Conservation (phyloP, 2,888 invertebrate genomes). For the Scaptomyza cyrtandrae region DNA sequence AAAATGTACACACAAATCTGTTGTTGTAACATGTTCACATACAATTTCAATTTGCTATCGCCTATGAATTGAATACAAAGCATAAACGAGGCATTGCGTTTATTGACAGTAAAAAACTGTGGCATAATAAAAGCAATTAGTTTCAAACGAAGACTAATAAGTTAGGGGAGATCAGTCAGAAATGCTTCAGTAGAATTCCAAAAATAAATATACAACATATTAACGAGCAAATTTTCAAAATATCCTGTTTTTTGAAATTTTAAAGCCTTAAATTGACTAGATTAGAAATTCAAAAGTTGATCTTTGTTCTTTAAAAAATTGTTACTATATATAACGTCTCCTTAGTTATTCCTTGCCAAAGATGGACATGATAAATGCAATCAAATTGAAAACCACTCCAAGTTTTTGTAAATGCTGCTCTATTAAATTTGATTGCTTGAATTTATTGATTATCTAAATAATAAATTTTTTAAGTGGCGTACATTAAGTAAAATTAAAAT, state of each 20-base stretch:
- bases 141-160: constrained; percentile 29
- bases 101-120: constrained; percentile 16
- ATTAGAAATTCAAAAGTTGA: too few species aligned
- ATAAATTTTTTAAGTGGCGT: constrained; percentile 22
- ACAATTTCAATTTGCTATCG: constrained; percentile 26
- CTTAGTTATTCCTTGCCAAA: too few species aligned
- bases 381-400: neutral
- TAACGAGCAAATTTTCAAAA: too few species aligned
- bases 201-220: too few species aligned
- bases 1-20: neutral
- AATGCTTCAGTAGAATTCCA: neutral
- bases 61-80: neutral
- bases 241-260: too few species aligned
- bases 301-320: too few species aligned
- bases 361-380: neutral
- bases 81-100: constrained; percentile 4
- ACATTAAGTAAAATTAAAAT: constrained; percentile 4
- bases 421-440: constrained; percentile 48
- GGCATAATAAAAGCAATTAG: constrained; percentile 25
- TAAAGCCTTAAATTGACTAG: too few species aligned
- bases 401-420: constrained; percentile 46
- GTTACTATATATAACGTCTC: too few species aligned
- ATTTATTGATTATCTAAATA: neutral
- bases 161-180: constrained; percentile 2
- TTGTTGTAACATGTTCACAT: constrained; percentile 21